Evolutionary conservation across 2,113 vertebrate genomes (phyloP).

Genomic region (Dunckerocampus dactyliophorus): DNA sequence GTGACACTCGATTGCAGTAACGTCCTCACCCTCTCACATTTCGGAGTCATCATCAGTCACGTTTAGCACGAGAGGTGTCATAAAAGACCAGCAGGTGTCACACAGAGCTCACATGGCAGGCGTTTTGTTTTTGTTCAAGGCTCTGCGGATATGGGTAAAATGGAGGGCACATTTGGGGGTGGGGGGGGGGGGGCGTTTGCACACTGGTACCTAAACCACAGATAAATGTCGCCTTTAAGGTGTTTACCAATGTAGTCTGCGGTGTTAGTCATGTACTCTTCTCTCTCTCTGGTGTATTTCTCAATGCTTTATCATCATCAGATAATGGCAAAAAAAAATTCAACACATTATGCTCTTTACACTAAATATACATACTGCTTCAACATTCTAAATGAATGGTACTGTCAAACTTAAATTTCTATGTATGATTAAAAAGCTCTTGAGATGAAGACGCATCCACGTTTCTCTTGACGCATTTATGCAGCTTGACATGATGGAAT

Average conservation of each 20-base stretch:
- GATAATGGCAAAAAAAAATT: constrained; percentile 67
- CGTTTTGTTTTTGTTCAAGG: constrained; percentile 39
- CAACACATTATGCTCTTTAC: constrained; percentile 62
- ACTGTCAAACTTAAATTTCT: constrained; percentile 74
- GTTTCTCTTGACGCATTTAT: constrained; percentile 9
- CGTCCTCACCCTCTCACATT: constrained; percentile 38
- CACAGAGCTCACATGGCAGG: constrained; percentile 29
- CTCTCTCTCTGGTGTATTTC: constrained; percentile 63
- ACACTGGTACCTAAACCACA: constrained; percentile 65
- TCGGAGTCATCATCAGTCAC: constrained; percentile 32
- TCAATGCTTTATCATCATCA: constrained; percentile 67
- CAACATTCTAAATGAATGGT: constrained; percentile 72
- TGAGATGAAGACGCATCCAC: constrained; percentile 51
- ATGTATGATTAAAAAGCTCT: constrained; percentile 76
- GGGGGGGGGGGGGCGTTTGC: constrained; percentile 11
- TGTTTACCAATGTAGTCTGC: constrained; percentile 64
- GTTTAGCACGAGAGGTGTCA: constrained; percentile 18
- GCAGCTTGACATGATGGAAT: not conserved
- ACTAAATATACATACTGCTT: constrained; percentile 72
- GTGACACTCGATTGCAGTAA: constrained; percentile 60
- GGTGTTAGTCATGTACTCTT: constrained; percentile 70
- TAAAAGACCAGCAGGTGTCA: constrained; percentile 32
- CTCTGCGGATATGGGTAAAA: constrained; percentile 35
- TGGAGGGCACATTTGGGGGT: not conserved
- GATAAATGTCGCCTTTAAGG: constrained; percentile 60